Evolutionary conservation across 2,888 invertebrate genomes (phyloP), one percentile per base, ranked within the genome.

Genomic region (Pyralis farinalis): DNA sequence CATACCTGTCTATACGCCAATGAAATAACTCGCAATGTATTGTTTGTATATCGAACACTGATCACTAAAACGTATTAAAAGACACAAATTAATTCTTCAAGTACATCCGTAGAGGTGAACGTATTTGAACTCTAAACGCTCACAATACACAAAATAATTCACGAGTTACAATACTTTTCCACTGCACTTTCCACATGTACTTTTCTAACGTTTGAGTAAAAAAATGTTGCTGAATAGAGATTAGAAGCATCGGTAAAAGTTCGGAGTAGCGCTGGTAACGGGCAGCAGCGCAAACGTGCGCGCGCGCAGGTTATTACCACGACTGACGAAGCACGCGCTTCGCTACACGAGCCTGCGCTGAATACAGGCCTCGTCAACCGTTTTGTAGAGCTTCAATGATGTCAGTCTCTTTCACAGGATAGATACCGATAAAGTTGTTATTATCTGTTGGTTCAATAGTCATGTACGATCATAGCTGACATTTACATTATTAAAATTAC

Each of bases 321-420:
- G 80, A 86, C 86, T 86, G 85, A 68, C 59, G 64, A 67, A 83
- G 80, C 83, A 70, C 64, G 83, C 86, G 86, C 85, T 79, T 48
- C 69, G 71, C 67, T 44, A 61, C 68, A 47, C 68, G 63, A 66
- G 62, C 67, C 69, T 62, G 64, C 58, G 67, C 63, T 63, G 55
- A 63, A 62, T 46, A 44, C 71, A 73, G 80, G 59, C 40, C 51
- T 50, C 3, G 43, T 0, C 55, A 85, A 84, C 83, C 58, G 73
- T 84, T 73, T 25, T 62, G 41, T 37, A 40, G 36, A 30, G 27
- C 37, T 32, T 37, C 34, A 36, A 36, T 28, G 29, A 7, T 16
- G 27, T 12, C 28, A 28, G n/a, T 28, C 35, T n/a, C 27, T 16
- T 35, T 28, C 11, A 3, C 25, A 9, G 34, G 10, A 4, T n/a